Base-by-base conservation (phyloP, 30 jellyfish, hydroid and myxozoan species). In the Nemopilema nomurai region DNA sequence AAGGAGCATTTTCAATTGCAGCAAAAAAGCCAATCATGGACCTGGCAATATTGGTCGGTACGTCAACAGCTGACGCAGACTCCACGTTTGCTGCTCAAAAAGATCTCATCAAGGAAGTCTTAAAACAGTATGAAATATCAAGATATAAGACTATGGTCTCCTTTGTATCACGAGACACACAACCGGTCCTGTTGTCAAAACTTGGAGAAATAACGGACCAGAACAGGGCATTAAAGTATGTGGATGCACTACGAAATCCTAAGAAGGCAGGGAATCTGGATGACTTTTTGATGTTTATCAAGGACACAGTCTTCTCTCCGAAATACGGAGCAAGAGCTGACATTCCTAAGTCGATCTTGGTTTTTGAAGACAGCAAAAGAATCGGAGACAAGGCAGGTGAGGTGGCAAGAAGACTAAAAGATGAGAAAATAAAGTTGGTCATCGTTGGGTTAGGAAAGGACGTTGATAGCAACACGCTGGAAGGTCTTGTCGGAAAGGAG, bases 311-410 rank as follows among this genome's bases (percentile, higher is more conserved):
- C 28, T 93, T 93, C 79, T 88, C 98, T 25, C 76, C 41, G 29
- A 89, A 69, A 27, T 29, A 53, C 18, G 98, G 97, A 9, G 98
- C 97, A 28, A 78, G 97, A 72, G 81, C 27, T 3, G 83, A 71
- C 21, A 85, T 85, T 29, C 96, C 97, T 3, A 93, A 84, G 83
- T 81, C 98, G 1, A 64, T 93, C 19, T 79, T 93, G 49, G 74
- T 89, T 68, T 93, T 93, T 79, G 91, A 85, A 28, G 96, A 93
- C 80, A 74, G 68, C 30, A 71, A 76, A 41, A 23, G 64, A 16
- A 18, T 73, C 20, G 89, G 85, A 30, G 86, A 77, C 74, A 69
- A 41, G n/a, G 26, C 57, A 16, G 92, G 57, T 18, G 67, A 57
- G 33, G 87, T 82, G 49, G 97, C 98, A 19, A 51, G 51, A 27